Conservation (phyloP, 2,113 vertebrate genomes). For the Phycodurus eques region DNA sequence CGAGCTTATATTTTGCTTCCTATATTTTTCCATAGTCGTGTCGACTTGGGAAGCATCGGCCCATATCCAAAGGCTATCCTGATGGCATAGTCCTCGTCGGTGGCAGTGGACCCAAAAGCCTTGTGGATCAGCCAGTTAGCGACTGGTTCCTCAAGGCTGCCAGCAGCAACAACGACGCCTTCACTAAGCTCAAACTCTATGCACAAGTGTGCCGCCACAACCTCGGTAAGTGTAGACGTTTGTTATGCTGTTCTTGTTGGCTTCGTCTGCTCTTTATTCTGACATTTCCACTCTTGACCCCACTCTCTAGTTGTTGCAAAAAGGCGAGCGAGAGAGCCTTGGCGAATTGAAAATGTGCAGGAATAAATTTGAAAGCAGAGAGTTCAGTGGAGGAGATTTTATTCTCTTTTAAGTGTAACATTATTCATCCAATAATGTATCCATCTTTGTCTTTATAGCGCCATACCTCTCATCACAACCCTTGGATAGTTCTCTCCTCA, state of each 20-base stretch:
- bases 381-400: constrained; percentile 19
- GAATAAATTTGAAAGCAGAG: constrained; percentile 4
- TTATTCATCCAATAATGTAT: not conserved
- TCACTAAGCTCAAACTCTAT: constrained; percentile 94
- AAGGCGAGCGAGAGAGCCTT: constrained; percentile 23
- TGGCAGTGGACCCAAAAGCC: constrained; percentile 83
- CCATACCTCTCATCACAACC: constrained; percentile 94
- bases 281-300: constrained; percentile 18
- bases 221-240: constrained; percentile 75
- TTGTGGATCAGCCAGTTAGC: constrained; percentile 87
- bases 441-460: constrained; percentile 70
- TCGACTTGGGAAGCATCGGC: constrained; percentile 94
- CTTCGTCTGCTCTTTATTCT: constrained; percentile 5
- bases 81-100: constrained; percentile 94
- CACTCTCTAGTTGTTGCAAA: constrained; percentile 10
- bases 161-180: constrained; percentile 86
- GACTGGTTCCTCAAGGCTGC: constrained; percentile 94
- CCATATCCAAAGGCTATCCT: constrained; percentile 88
- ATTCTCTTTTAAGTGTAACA: not conserved
- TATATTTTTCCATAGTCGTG: constrained; percentile 78
- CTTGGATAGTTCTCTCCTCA: constrained; percentile 88
- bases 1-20: not conserved
- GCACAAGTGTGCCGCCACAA: constrained; percentile 98
- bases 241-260: not conserved
- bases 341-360: constrained; percentile 19